Base-by-base conservation (phyloP, 2,888 invertebrate genomes). In the Koerneria pararmatus region DNA sequence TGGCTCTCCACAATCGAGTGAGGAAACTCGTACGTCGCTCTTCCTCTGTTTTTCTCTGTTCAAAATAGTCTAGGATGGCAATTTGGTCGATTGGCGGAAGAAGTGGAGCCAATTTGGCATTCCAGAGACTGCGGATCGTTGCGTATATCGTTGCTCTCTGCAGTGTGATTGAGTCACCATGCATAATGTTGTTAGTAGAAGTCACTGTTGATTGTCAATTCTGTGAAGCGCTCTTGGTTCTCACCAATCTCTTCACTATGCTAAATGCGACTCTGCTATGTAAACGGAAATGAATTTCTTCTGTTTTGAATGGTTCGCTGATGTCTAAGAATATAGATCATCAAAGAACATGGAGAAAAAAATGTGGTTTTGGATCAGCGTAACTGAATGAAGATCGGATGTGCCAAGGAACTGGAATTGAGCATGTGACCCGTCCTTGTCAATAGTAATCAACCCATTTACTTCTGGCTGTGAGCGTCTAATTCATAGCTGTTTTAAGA, bases 1-100 rank as follows among this genome's bases (percentile, higher is more conserved):
- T 60, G 19, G 62, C 49, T 22, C 51, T 51, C 62, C 62, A 51
- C 3, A 51, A 51, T n/a, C 35, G 4, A n/a, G 27, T 51, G 62
- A 51, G 35, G 5, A 51, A 48, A 29, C 37, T 51, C 24, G 53
- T 37, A 19, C 37, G 35, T 37, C 53, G 24, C 53, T 31, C 24
- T 11, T 35, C 19, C 29, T 53, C 53, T 31, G 31, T 19, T 6
- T 48, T 62, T 32, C 51, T 62, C 29, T 62, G 51, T 24, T 51
- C 62, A 24, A 49, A 62, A 29, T 62, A 62, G 15, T 51, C 51
- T 34, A 62, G 62, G 11, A 62, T 62, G 0, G 62, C 62, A 22
- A 51, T 37, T 27, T 62, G 62, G 49, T 62, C 62, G 27, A 62
- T 24, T 5, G 37, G 62, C 31, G 34, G 62, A 31, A 62, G 29